Evolutionary conservation across 2,888 invertebrate species (phyloP), one percentile per base, ranked within the genome.

Genomic region (Limulus polyphemus): DNA sequence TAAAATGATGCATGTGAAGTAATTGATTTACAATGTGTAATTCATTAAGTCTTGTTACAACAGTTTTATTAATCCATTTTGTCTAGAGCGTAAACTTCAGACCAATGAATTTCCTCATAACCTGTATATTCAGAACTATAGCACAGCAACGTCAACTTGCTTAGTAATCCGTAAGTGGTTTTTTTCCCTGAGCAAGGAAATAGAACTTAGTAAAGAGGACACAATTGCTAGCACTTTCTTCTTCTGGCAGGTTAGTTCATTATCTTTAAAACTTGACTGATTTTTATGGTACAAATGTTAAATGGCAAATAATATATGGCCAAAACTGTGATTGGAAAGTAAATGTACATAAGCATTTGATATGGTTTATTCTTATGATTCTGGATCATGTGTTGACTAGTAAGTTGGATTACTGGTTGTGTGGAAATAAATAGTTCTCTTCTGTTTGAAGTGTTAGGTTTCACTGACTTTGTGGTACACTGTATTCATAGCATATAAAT

Each of bases 111-210:
- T 91, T 71, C 98, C 98, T 0, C 98, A 99, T 79, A 90, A 93
- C 72, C 81, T 99, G 68, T 99, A 99, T 80, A 94, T 99, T 71
- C 97, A 98, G 79, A 99, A 99, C 79, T 99, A 98, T 76, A 65
- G 93, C 69, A 98, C 98, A 12, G 97, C 98, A 49, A 92, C 93
- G 50, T 90, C 91, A 69, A 93, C 93, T 57, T 99, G 98, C 75
- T 82, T 99, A 56, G 83, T 88, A 65, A 80, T 99, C 56, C 82
- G 90, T 65, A 87, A 88, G 76, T 93, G 92, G 92, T 77, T 92
- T 65, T 93, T 93, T 79, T 84, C 84, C 54, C 79, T 87, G 55
- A 79, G 81, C 65, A 84, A 84, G 68, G 83, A 84, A 73, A 77
- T 87, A 11, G 83, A 84, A 70, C 74, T 85, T 51, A 78, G 84